phyloP scores from a whole-genome alignment of 2,113 vertebrate species.

The Hippoglossus stenolepis region DNA sequence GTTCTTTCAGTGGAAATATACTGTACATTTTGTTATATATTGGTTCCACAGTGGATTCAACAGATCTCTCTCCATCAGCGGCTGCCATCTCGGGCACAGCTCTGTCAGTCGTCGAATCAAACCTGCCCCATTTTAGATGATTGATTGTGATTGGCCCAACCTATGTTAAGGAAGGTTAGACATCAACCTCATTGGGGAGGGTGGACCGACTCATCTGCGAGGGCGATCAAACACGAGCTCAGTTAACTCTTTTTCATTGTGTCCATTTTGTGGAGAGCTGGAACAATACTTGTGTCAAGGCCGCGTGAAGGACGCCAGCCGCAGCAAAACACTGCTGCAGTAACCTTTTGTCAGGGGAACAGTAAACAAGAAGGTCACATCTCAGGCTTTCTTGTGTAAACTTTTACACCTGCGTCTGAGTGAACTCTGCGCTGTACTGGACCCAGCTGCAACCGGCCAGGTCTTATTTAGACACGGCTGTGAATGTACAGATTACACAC shows the following conservation, averaged over 20 bases:
- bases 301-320: constrained; percentile 9
- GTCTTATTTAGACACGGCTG: constrained; percentile 1
- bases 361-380: constrained; percentile 42
- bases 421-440: constrained; percentile 14
- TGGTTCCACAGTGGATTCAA: not conserved
- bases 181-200: too few species aligned
- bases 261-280: not conserved
- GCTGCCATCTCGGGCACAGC: too few species aligned
- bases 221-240: too few species aligned
- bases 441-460: constrained; percentile 4
- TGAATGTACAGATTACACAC: constrained; percentile 15
- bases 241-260: not conserved
- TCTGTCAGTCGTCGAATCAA: too few species aligned
- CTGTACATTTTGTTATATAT: not conserved
- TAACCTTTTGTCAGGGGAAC: constrained; percentile 2
- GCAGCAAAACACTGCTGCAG: not conserved
- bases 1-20: not conserved
- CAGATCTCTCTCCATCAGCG: not conserved
- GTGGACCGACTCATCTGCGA: too few species aligned
- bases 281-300: constrained; percentile 9
- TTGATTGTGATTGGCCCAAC: too few species aligned
- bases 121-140: too few species aligned
- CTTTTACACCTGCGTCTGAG: not conserved
- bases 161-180: too few species aligned
- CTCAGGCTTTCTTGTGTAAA: constrained; percentile 32